Evolutionary conservation across 2,888 invertebrate species (phyloP).

Genomic region (Melanostoma mellinum): DNA sequence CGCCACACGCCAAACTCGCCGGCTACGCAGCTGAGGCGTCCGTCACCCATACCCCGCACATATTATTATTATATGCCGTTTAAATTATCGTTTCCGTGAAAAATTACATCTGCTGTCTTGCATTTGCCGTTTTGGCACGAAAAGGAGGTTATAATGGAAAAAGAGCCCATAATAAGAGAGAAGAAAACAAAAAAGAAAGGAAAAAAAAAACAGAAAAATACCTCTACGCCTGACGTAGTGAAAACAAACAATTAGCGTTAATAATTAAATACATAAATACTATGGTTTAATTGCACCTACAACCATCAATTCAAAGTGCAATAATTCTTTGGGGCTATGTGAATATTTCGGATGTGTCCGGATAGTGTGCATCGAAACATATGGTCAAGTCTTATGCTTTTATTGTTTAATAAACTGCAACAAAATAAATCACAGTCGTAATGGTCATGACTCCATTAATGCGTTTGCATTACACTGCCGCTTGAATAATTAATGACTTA

Average conservation of each 20-base stretch:
- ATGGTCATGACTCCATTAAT: slow-evolving; percentile 73
- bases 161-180: neutral
- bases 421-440: slow-evolving; percentile 71
- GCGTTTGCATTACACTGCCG: slow-evolving; percentile 67
- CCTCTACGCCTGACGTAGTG: too few species aligned
- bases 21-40: too few species aligned
- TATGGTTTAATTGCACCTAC: slow-evolving; percentile 63
- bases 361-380: slow-evolving; percentile 5
- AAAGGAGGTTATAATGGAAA: neutral
- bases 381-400: slow-evolving; percentile 23
- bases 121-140: neutral
- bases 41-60: too few species aligned
- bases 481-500: slow-evolving; percentile 70
- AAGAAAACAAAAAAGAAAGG: slow-evolving; percentile 9
- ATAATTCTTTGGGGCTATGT: slow-evolving; percentile 51
- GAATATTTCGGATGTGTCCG: slow-evolving; percentile 40
- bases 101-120: slow-evolving; percentile 49
- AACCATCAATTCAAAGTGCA: slow-evolving; percentile 66
- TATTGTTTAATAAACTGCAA: slow-evolving; percentile 71
- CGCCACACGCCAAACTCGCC: too few species aligned
- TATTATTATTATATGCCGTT: slow-evolving; percentile 19
- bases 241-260: slow-evolving; percentile 70
- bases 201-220: too few species aligned
- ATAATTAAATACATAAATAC: slow-evolving; percentile 68
- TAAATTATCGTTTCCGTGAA: slow-evolving; percentile 60